Evolutionary conservation across 2,888 invertebrate genomes (phyloP).

Genomic region (Mimumesa dahlbomi): DNA sequence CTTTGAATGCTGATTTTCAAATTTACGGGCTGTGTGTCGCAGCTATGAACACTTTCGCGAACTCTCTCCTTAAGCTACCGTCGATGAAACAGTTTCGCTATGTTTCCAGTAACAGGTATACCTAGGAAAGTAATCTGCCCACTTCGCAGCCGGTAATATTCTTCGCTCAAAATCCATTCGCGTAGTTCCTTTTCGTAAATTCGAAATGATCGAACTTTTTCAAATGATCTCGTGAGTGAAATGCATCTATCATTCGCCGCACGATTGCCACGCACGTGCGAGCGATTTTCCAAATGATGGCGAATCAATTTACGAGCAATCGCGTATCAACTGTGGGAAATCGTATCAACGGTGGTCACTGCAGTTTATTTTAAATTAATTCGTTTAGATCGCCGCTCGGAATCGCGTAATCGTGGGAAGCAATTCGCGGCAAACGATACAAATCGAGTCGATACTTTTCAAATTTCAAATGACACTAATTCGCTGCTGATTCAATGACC

Average conservation of each 20-base stretch:
- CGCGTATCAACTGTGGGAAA: conserved; percentile 38
- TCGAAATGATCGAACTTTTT: neutral
- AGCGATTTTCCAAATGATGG: neutral
- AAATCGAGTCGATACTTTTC: no score
- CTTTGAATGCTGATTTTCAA: no score
- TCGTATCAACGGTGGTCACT: conserved; percentile 33
- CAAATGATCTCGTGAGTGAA: neutral
- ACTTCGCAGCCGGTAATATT: conserved; percentile 2
- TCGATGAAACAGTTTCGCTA: conserved; percentile 22
- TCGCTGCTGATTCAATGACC: no score
- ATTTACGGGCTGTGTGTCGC: neutral
- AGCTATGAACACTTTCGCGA: neutral
- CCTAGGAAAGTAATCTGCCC: neutral
- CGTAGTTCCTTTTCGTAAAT: no score
- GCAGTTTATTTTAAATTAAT: no score
- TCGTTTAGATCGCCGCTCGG: no score
- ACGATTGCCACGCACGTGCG: neutral
- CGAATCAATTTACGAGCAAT: no score
- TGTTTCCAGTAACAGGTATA: conserved; percentile 16
- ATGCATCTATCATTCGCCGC: neutral
- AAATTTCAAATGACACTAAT: no score
- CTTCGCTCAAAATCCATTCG: neutral
- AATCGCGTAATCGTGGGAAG: conserved; percentile 38
- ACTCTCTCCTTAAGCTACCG: neutral
- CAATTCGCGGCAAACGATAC: conserved; percentile 28